These are phyloP conservation scores for Ciconia nigra DNA, from an alignment of 2,797 vertebrate species.

Conservation along the genomic window DNA sequence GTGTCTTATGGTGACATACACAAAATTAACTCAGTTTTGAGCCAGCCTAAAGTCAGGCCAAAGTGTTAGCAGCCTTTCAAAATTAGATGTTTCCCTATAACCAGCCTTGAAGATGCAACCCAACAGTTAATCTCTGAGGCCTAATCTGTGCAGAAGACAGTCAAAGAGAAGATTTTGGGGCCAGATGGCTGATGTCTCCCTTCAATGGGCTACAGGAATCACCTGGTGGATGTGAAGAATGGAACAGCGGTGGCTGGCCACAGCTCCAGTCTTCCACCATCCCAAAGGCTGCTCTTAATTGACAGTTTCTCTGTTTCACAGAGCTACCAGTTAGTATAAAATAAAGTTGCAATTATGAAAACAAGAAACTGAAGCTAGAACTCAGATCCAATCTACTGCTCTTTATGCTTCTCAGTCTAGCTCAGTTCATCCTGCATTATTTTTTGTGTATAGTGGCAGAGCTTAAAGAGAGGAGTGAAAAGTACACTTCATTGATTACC, in stretches of 20 bases:
- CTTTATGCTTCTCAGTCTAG: not conserved
- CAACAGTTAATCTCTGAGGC: not conserved
- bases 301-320: not conserved
- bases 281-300: not conserved
- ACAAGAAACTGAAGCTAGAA: not conserved
- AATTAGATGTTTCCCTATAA: not conserved
- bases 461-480: not conserved
- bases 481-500: not conserved
- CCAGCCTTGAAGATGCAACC: not conserved
- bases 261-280: not conserved
- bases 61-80: not conserved
- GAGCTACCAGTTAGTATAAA: not conserved
- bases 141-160: not conserved
- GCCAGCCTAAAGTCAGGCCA: not conserved
- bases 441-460: not conserved
- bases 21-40: not conserved
- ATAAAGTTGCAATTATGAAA: not conserved
- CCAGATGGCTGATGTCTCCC: not conserved
- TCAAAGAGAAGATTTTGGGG: not conserved
- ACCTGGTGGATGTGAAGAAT: not conserved
- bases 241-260: accelerated
- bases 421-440: not conserved
- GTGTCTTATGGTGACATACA: not conserved
- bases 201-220: not conserved
- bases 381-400: not conserved